phyloP scores from a whole-genome alignment of 2,113 vertebrate species.

The Trichechus manatus region DNA sequence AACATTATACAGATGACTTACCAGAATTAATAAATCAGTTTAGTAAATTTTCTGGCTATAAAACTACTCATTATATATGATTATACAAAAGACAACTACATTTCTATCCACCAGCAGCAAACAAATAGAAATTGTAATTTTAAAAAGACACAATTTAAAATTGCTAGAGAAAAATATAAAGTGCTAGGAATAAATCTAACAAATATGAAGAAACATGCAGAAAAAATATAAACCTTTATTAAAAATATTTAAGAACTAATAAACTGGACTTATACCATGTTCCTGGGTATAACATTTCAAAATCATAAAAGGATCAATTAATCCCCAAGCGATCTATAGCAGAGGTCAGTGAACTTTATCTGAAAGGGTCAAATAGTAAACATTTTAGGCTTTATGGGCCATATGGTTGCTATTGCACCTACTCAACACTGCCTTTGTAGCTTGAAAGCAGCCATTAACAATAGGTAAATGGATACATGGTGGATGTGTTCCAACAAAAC shows the following conservation, averaged over 20 bases:
- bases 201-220: neutral
- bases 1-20: neutral
- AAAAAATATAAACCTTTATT: neutral
- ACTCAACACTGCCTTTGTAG: neutral
- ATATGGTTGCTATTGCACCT: neutral
- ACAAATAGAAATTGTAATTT: conserved; percentile 6
- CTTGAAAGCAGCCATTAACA: neutral
- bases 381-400: neutral
- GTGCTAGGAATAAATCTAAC: neutral
- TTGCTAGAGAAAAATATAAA: neutral
- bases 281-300: neutral
- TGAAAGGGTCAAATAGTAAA: neutral
- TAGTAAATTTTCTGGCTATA: neutral
- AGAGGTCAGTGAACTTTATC: neutral
- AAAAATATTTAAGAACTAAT: conserved; percentile 33
- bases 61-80: neutral
- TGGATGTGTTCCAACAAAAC: neutral
- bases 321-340: neutral
- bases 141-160: conserved; percentile 10
- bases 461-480: neutral
- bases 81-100: neutral
- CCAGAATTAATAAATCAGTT: neutral
- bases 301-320: conserved; percentile 30
- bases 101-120: conserved; percentile 26
- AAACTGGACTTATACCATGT: neutral